These are phyloP conservation scores for Tenualosa thibaudeaui DNA, from an alignment of 2,797 vertebrate genomes.

Conservation along the genomic window DNA sequence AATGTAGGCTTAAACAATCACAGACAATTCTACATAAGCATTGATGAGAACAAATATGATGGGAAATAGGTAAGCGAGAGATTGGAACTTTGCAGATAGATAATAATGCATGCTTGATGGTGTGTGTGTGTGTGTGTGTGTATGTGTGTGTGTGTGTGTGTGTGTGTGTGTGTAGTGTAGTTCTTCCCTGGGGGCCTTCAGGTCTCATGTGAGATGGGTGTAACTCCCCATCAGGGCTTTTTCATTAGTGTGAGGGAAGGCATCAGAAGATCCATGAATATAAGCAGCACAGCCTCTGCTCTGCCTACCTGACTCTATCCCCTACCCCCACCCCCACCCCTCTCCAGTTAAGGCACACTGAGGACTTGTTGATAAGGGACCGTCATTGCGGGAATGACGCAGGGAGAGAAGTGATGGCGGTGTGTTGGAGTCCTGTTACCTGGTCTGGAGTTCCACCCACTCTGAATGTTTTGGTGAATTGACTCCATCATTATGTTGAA, in stretches of 20 bases:
- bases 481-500: neutral
- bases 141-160: neutral
- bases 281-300: conserved; percentile 34
- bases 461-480: neutral
- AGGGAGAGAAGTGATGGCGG: neutral
- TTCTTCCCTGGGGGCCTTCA: conserved; percentile 30
- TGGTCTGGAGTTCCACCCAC: neutral
- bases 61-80: no score
- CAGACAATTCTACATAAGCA: no score
- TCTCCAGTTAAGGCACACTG: neutral
- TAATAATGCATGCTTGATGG: no score
- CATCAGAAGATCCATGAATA: conserved; percentile 37
- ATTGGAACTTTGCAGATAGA: no score
- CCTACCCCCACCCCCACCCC: neutral
- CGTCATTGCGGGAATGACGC: conserved; percentile 39
- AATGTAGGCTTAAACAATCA: no score
- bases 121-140: neutral
- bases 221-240: conserved; percentile 45
- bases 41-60: no score
- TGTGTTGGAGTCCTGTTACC: neutral
- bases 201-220: conserved; percentile 34
- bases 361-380: conserved; percentile 44
- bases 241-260: conserved; percentile 54
- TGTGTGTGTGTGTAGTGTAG: neutral
- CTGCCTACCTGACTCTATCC: conserved; percentile 11